Conservation (phyloP, 1,140 invertebrate genomes). For the Oscheius sp. region DNA sequence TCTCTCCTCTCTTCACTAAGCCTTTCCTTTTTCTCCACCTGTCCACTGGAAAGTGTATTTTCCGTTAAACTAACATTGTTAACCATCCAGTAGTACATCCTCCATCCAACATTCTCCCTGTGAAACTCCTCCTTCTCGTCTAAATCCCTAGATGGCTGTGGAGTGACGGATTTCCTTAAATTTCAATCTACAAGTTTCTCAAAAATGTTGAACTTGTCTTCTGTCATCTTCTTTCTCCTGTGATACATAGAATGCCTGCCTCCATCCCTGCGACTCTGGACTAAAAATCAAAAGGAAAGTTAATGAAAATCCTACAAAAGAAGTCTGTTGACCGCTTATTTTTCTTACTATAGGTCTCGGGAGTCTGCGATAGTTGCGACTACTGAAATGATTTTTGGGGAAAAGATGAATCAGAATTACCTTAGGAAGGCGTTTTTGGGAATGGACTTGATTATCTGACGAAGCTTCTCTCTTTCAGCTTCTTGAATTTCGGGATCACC, state of each 20-base stretch:
- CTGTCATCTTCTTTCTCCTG: not conserved
- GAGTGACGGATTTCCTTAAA: constrained; percentile 1
- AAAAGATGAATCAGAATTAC: constrained; percentile 1
- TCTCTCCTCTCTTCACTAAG: too few relatives aligned
- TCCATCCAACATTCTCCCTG: constrained; percentile 39
- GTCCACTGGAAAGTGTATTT: not conserved
- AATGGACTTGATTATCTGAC: constrained; percentile 36
- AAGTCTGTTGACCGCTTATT: not conserved
- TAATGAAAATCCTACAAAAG: not conserved
- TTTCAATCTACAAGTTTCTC: constrained; percentile 9
- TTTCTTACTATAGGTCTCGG: not conserved
- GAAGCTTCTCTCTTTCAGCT: constrained; percentile 33
- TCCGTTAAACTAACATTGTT: constrained; percentile 34
- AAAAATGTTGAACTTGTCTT: not conserved
- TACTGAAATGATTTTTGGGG: not conserved
- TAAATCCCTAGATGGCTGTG: not conserved
- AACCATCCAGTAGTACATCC: constrained; percentile 43
- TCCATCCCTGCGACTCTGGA: constrained; percentile 28
- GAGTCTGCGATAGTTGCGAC: not conserved
- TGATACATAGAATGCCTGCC: constrained; percentile 33
- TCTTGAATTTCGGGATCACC: constrained; percentile 33
- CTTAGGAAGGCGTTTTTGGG: constrained; percentile 26
- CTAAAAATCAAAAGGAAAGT: constrained; percentile 4
- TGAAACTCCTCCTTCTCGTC: constrained; percentile 33
- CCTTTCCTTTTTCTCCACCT: too few relatives aligned